These are phyloP conservation scores for Drosophila kanapiae DNA, from an alignment of 1,140 invertebrate species.

Conservation along the genomic window DNA sequence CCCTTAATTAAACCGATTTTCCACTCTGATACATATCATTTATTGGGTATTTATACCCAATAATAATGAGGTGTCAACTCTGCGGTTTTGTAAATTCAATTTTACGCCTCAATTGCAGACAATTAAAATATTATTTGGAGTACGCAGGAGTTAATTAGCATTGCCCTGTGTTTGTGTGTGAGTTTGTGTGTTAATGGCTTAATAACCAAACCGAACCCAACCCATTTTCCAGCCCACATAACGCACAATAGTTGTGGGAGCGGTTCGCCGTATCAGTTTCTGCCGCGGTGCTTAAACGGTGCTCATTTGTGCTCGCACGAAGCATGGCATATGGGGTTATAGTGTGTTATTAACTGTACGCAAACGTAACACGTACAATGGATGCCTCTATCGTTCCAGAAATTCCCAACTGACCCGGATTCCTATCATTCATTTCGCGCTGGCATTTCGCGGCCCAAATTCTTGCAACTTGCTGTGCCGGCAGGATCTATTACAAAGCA, in stretches of 20 bases:
- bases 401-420: slow-evolving; percentile 48
- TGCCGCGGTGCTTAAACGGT: slow-evolving; percentile 40
- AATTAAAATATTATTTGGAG: slow-evolving; percentile 45
- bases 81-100: slow-evolving; percentile 23
- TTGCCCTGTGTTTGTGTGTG: slow-evolving; percentile 22
- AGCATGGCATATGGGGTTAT: slow-evolving; percentile 14
- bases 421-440: slow-evolving; percentile 7
- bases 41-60: not conserved
- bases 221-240: slow-evolving; percentile 34
- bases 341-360: slow-evolving; percentile 35
- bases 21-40: not conserved
- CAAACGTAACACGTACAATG: slow-evolving; percentile 23
- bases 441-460: not conserved
- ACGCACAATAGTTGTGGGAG: slow-evolving; percentile 37
- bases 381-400: slow-evolving; percentile 4
- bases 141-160: slow-evolving; percentile 40
- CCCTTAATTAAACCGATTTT: not conserved
- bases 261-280: slow-evolving; percentile 33
- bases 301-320: slow-evolving; percentile 23
- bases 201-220: slow-evolving; percentile 26
- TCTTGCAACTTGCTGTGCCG: not conserved
- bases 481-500: too few relatives aligned
- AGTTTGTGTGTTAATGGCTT: slow-evolving; percentile 35
- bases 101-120: slow-evolving; percentile 44
- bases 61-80: slow-evolving; percentile 8